A percentile compares a stretch with the other conserved stretches of the same genome.
Conservation (phyloP, 2,113 vertebrate genomes). For the Nycticorax nycticorax region DNA sequence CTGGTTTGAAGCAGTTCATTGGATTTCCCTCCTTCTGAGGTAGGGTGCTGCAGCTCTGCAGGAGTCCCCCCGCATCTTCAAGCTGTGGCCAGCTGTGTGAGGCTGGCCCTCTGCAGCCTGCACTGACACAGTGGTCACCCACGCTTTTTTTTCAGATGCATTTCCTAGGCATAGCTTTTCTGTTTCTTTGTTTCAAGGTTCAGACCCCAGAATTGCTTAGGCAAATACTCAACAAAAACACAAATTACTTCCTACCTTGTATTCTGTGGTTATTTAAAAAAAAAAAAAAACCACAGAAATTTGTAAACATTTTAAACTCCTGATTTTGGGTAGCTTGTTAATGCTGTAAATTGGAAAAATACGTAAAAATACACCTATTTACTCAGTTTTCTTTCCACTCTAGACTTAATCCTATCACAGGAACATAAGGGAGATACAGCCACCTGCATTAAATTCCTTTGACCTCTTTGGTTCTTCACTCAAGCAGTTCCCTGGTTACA, state of each 20-base stretch:
- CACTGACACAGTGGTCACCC: not conserved
- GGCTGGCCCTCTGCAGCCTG: fast-evolving
- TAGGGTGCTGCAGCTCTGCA: not conserved
- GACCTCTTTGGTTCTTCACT: not conserved
- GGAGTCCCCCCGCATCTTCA: fast-evolving
- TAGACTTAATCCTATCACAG: not conserved
- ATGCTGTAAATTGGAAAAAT: not conserved
- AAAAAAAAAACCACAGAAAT: not conserved
- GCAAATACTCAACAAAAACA: not conserved
- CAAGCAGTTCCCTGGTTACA: not conserved
- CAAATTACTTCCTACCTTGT: not conserved
- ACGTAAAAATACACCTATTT: not conserved
- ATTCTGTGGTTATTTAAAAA: not conserved
- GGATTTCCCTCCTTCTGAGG: too few relatives aligned
- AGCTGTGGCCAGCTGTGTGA: fast-evolving
- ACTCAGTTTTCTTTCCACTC: not conserved
- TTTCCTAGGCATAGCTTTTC: not conserved
- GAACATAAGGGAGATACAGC: not conserved
- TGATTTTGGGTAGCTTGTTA: not conserved
- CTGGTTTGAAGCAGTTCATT: not conserved
- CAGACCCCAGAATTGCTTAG: not conserved
- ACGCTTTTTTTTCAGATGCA: too few relatives aligned
- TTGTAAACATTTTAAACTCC: not conserved
- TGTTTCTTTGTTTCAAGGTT: not conserved
- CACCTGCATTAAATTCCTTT: not conserved